Evolutionary conservation across 2,113 vertebrate species (phyloP).

Genomic region (Harpagus bidentatus): DNA sequence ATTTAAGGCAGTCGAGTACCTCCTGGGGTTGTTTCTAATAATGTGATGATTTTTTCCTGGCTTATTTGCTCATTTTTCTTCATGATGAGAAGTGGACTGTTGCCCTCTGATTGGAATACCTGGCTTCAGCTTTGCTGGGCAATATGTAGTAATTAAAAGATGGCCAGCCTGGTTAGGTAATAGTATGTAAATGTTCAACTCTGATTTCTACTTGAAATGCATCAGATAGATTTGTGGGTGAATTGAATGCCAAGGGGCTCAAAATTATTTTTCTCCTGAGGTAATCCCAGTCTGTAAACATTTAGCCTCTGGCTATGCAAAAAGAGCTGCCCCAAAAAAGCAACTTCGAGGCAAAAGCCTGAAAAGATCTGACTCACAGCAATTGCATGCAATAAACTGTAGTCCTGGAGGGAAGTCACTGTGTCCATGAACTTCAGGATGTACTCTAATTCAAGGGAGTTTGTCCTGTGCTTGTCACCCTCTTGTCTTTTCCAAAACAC

Average conservation of each 20-base stretch:
- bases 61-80: conserved; percentile 1
- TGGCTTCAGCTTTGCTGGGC: background rate
- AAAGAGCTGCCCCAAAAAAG: background rate
- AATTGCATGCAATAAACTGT: background rate
- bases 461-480: background rate
- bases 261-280: background rate
- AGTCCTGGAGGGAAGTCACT: background rate
- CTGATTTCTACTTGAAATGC: background rate
- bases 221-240: background rate
- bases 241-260: background rate
- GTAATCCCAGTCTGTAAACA: background rate
- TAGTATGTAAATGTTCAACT: background rate
- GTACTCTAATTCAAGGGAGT: background rate
- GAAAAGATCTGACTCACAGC: background rate
- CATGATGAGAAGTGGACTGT: background rate
- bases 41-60: background rate
- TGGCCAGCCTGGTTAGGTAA: background rate
- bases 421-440: background rate
- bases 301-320: background rate
- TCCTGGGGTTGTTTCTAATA: background rate
- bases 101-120: background rate
- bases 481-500: background rate
- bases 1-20: background rate
- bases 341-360: background rate
- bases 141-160: background rate